These are phyloP conservation scores for Lasioglossum oenotherae DNA, from an alignment of 2,888 invertebrate species.

Conservation along the genomic window DNA sequence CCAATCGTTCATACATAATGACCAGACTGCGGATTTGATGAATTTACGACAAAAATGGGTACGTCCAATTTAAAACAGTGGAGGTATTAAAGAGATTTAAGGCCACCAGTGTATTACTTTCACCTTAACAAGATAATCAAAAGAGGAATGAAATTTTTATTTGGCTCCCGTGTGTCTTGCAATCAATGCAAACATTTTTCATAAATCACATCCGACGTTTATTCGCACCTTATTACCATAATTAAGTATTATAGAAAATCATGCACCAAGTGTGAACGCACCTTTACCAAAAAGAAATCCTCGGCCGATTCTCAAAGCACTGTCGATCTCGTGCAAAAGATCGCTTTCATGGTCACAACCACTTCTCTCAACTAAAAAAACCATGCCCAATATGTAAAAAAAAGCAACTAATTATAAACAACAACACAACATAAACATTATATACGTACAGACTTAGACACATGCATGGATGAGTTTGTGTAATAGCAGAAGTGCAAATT, in stretches of 20 bases:
- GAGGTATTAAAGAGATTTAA: too few relatives aligned
- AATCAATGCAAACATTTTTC: too few relatives aligned
- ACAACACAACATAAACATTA: background rate
- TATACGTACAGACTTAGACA: too few relatives aligned
- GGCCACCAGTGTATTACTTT: too few relatives aligned
- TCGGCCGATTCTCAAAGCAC: constrained; percentile 86
- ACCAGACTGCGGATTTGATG: too few relatives aligned
- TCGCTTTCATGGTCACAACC: constrained; percentile 74
- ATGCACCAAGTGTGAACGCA: constrained; percentile 73
- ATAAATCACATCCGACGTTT: background rate
- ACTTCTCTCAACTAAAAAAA: constrained; percentile 75
- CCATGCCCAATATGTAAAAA: constrained; percentile 71
- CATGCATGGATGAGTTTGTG: background rate
- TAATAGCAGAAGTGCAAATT: background rate
- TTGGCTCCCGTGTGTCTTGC: too few relatives aligned
- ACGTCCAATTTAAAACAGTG: too few relatives aligned
- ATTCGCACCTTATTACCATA: background rate
- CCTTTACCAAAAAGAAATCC: constrained; percentile 87
- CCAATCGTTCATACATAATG: background rate
- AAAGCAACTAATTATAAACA: constrained; percentile 24
- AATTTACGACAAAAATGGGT: too few relatives aligned
- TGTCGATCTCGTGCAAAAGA: constrained; percentile 89
- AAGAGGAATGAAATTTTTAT: too few relatives aligned
- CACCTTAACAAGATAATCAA: too few relatives aligned
- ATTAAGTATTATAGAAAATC: background rate